Conservation (phyloP, 2,888 invertebrate genomes). For the Junonia oenone region DNA sequence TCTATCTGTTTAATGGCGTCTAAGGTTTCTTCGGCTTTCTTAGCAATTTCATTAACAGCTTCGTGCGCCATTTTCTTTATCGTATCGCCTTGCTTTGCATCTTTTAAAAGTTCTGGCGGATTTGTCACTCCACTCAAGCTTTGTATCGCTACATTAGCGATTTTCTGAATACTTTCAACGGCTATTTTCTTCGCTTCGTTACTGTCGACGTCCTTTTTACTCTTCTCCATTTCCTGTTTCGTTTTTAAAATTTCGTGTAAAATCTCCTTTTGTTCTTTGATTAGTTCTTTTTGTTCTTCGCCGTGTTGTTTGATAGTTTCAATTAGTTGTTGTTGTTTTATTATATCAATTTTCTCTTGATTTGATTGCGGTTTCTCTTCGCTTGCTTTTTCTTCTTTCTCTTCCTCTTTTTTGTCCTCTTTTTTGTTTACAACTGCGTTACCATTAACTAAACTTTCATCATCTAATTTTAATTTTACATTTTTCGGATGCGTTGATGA, state of each 20-base stretch:
- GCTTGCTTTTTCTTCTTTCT: slow-evolving; percentile 36
- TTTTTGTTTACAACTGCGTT: slow-evolving; percentile 30
- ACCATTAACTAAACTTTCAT: slow-evolving; percentile 42
- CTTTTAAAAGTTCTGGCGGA: slow-evolving; percentile 41
- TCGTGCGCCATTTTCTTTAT: slow-evolving; percentile 54
- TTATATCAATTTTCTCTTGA: slow-evolving; percentile 49
- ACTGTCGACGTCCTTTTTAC: slow-evolving; percentile 62
- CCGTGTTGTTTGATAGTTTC: slow-evolving; percentile 84
- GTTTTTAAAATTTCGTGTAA: slow-evolving; percentile 80
- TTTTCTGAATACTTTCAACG: slow-evolving; percentile 73
- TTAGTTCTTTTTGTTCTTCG: slow-evolving; percentile 82
- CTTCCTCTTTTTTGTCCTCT: slow-evolving; percentile 28
- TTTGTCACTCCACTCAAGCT: slow-evolving; percentile 64
- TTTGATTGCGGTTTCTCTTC: slow-evolving; percentile 33
- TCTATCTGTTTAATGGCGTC: slow-evolving; percentile 67
- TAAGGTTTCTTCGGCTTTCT: slow-evolving; percentile 63
- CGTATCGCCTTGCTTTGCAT: slow-evolving; percentile 41
- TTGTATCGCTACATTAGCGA: slow-evolving; percentile 68
- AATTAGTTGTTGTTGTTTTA: slow-evolving; percentile 73
- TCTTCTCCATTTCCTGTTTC: slow-evolving; percentile 68
- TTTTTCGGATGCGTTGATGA: slow-evolving; percentile 60
- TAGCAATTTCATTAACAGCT: slow-evolving; percentile 71
- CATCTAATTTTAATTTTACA: slow-evolving; percentile 46
- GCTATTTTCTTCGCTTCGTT: slow-evolving; percentile 71
- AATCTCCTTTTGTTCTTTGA: slow-evolving; percentile 83